Base-by-base conservation (phyloP, 2,888 invertebrate species). In the Tromatobia lineatoria region DNA sequence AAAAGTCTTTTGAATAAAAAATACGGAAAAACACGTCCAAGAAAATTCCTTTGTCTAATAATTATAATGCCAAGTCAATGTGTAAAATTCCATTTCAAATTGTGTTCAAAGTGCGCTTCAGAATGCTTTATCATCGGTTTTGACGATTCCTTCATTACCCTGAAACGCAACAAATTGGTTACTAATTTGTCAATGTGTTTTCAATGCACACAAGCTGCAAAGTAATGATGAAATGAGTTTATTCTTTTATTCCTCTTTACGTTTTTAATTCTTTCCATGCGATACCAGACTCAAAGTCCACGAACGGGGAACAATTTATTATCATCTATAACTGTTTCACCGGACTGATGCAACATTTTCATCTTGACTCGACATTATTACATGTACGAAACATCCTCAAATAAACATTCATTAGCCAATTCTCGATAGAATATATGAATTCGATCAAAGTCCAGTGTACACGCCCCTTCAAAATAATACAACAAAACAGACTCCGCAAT, bases 261-360 rank as follows among this genome's bases (percentile, higher is more conserved):
- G 57, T 71, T 71, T 45, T 73, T 34, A 61, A 73, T 73, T 61
- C 18, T 59, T 29, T 61, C 73, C 38, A 57, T 29, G 45, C 52
- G 7, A 61, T 61, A 73, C 3, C 45, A 25, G 61, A 18, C 18
- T 73, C 73, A 73, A 61, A 73, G 73, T 73, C 52, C 73, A 45
- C 54, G 64, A 45, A 10, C 0, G 57, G 13, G 25, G 45, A 57
- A 57, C 42, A 42, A 57, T 71, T 57, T 25, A 57, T 71, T 54
- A 71, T 64, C 64, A 18, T 47, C 47, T 61, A 7, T 11, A 38
- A 29, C 10, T 29, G 71, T 57, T 42, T 71, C 59, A 61, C 47
- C 61, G 47, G 13, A 29, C 47, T 47, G 61, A 73, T 61, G 61
- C 54, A 29, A 59, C 73, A 45, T 45, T 73, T 59, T 38, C 59